A percentile compares a stretch with the other conserved stretches of the same genome.
phyloP scores from a whole-genome alignment of 2,113 vertebrate genomes.

The Hemiprocne comata region DNA sequence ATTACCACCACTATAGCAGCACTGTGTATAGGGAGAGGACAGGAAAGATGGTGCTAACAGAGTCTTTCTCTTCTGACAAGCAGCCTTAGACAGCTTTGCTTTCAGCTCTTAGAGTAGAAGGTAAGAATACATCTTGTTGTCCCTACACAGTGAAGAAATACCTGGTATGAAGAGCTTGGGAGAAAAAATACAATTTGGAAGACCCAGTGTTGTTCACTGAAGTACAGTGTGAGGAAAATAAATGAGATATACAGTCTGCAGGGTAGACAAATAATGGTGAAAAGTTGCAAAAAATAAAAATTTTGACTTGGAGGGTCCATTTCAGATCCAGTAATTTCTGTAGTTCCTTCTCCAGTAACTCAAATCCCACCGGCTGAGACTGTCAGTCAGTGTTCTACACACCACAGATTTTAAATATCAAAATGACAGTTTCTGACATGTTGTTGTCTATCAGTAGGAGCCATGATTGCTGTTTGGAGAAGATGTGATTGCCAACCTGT shows the following conservation, averaged over 20 bases:
- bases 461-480: conserved; percentile 66
- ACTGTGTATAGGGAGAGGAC: neutral
- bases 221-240: conserved; percentile 4
- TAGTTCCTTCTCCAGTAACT: neutral
- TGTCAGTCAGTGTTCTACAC: conserved; percentile 56
- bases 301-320: conserved; percentile 22
- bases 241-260: neutral
- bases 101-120: neutral
- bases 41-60: neutral
- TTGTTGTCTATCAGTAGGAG: conserved; percentile 59
- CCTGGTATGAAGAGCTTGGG: neutral
- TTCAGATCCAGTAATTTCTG: conserved; percentile 21
- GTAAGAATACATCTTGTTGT: neutral
- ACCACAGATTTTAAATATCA: conserved; percentile 68
- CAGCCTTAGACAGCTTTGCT: neutral
- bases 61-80: neutral
- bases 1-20: neutral
- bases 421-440: conserved; percentile 65
- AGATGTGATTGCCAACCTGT: conserved; percentile 71
- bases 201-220: neutral
- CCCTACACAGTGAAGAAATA: neutral
- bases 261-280: neutral
- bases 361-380: conserved; percentile 19
- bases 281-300: neutral
- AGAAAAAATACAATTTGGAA: neutral